Evolutionary conservation across 53 echinoderm and acorn worm species (phyloP), one percentile per base, ranked within the genome.

Genomic region (Temnopleurus reevesii): DNA sequence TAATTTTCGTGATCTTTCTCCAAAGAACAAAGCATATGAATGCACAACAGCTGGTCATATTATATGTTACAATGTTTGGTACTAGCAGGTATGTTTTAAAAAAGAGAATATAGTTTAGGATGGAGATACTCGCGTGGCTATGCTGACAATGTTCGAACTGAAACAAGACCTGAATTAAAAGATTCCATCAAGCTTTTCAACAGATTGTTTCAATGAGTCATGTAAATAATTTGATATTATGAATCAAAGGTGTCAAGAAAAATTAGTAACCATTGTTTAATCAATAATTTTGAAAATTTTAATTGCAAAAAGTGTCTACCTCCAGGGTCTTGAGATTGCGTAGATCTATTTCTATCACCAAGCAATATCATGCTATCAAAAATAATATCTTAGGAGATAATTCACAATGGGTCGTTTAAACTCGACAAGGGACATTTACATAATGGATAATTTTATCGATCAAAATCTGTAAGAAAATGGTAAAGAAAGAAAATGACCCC

Each of bases 331-430:
- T 0, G 28, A 71, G 71, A 71, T 71, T 71, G 23, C 41, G 41
- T 15, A 12, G 15, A 49, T 71, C 5, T 63, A 30, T 63, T 63
- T 71, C 41, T 12, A 43, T 43, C 41, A 41, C 8, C 23, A 21
- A 63, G 21, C 36, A 38, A 7, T 8, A 33, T 10, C 13, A 28
- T 31, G 63, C 33, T 63, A 29, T 33, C 41, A 27, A n/a, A 7
- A 71, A 2, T n/a, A 23, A n/a, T 41, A 21, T 71, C 71, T n/a
- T 38, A 71, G n/a, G n/a, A 36, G 71, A 71, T 71, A 21, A 71
- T 41, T 71, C n/a, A 21, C 21, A 71, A 71, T 71, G n/a, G n/a
- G 71, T 71, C 23, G 23, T 71, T 71, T 71, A 71, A 71, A 71
- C 71, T 43, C 10, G 6, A 6, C 71, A n/a, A 71, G 17, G 71